Evolutionary conservation across 2,888 invertebrate species (phyloP).

Genomic region (Caradrina clavipalpis): DNA sequence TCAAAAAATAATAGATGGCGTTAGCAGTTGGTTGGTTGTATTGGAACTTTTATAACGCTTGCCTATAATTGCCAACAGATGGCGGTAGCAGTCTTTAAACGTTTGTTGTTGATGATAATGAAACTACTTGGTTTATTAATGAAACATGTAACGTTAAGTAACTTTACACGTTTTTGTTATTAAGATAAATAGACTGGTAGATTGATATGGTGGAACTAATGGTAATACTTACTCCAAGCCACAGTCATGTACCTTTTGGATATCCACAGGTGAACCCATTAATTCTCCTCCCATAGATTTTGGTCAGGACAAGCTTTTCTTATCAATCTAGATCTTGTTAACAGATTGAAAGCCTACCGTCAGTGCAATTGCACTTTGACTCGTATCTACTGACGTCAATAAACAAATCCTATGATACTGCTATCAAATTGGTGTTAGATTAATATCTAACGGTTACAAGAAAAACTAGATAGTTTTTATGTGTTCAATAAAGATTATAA

Average conservation of each 20-base stretch:
- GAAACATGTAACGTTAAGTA: not conserved
- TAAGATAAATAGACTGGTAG: not conserved
- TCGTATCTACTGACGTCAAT: constrained; percentile 22
- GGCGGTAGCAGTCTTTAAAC: constrained; percentile 15
- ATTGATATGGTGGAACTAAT: not conserved
- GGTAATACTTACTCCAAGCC: no score
- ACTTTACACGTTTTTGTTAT: not conserved
- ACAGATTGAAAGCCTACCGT: not conserved
- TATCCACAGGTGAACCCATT: not conserved
- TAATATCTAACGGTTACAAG: constrained; percentile 11
- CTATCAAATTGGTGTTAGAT: constrained; percentile 32
- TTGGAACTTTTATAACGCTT: not conserved
- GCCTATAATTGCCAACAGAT: constrained; percentile 29
- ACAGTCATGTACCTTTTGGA: not conserved
- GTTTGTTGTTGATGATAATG: not conserved
- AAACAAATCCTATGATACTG: constrained; percentile 20
- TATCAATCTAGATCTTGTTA: not conserved
- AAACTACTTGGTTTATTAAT: not conserved
- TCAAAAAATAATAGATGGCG: constrained; percentile 66
- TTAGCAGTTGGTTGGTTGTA: constrained; percentile 41
- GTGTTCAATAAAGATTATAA: constrained; percentile 37
- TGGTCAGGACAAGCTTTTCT: not conserved
- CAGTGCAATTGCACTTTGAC: constrained; percentile 14
- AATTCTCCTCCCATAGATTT: not conserved
- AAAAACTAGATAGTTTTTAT: constrained; percentile 6